phyloP scores from a whole-genome alignment of 2,888 invertebrate genomes.

The Cerceris ruficornis region DNA sequence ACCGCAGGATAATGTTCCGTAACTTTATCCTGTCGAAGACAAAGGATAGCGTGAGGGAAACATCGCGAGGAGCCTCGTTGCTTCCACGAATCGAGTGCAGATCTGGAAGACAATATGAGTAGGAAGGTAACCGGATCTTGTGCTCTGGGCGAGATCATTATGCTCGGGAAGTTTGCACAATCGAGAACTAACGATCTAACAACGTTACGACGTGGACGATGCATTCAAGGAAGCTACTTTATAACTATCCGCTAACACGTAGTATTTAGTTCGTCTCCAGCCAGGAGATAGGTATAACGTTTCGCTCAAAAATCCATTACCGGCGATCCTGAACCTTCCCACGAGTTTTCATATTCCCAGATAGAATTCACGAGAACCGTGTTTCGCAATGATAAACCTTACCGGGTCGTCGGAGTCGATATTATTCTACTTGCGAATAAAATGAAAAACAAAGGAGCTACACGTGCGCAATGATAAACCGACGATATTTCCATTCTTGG shows the following conservation, averaged over 20 bases:
- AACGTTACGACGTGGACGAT: slow-evolving; percentile 48
- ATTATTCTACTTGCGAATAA: neutral
- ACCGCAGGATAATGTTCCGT: slow-evolving; percentile 37
- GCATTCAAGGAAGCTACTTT: slow-evolving; percentile 43
- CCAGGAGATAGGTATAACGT: slow-evolving; percentile 25
- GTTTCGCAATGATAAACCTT: neutral
- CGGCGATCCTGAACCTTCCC: neutral
- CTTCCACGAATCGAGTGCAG: slow-evolving; percentile 52
- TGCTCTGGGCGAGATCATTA: slow-evolving; percentile 63
- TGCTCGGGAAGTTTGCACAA: slow-evolving; percentile 62
- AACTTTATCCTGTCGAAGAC: slow-evolving; percentile 47
- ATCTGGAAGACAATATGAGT: slow-evolving; percentile 56
- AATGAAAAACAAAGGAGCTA: neutral
- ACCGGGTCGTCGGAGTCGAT: neutral
- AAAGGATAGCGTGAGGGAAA: slow-evolving; percentile 43
- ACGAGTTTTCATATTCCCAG: neutral
- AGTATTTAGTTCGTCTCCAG: slow-evolving; percentile 22
- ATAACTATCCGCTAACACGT: slow-evolving; percentile 31
- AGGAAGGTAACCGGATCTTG: slow-evolving; percentile 66
- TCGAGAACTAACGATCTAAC: slow-evolving; percentile 67
- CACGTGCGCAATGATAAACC: neutral
- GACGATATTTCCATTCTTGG: too few relatives aligned
- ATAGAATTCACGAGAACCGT: neutral
- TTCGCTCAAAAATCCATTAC: slow-evolving; percentile 43
- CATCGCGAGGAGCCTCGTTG: slow-evolving; percentile 44